Evolutionary conservation across 2,113 vertebrate genomes (phyloP).

Genomic region (Nesospiza acunhae): DNA sequence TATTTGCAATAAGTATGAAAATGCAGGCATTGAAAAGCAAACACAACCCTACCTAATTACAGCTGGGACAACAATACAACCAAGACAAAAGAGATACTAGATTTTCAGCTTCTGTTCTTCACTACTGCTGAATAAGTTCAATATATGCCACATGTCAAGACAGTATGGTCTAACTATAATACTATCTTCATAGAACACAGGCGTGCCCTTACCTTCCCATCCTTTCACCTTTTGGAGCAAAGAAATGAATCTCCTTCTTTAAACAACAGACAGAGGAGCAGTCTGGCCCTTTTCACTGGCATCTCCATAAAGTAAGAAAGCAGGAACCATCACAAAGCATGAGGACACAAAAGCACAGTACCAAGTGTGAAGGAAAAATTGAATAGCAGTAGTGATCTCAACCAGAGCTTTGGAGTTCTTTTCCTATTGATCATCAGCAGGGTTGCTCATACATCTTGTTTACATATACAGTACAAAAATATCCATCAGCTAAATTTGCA

Average conservation of each 20-base stretch:
- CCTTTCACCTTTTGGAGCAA: neutral
- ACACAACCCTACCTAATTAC: neutral
- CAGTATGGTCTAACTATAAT: neutral
- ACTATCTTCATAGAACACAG: neutral
- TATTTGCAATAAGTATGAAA: neutral
- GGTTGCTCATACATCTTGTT: neutral
- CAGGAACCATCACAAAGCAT: neutral
- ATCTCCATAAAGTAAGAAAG: neutral
- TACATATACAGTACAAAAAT: neutral
- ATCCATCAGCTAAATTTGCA: neutral
- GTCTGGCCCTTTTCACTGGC: neutral
- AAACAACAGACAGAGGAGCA: neutral
- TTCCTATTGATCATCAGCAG: neutral
- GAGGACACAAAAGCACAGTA: neutral
- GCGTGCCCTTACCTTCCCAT: neutral
- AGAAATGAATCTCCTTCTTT: neutral
- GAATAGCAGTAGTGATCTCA: neutral
- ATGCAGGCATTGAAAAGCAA: neutral
- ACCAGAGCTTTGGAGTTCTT: neutral
- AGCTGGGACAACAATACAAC: neutral
- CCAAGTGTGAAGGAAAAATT: neutral
- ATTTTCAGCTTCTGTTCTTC: neutral
- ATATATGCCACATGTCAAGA: fast-evolving
- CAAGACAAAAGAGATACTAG: neutral
- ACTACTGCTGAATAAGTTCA: neutral